These are phyloP conservation scores for Chymomyza amoena DNA, from an alignment of 2,888 invertebrate genomes.

Conservation along the genomic window DNA sequence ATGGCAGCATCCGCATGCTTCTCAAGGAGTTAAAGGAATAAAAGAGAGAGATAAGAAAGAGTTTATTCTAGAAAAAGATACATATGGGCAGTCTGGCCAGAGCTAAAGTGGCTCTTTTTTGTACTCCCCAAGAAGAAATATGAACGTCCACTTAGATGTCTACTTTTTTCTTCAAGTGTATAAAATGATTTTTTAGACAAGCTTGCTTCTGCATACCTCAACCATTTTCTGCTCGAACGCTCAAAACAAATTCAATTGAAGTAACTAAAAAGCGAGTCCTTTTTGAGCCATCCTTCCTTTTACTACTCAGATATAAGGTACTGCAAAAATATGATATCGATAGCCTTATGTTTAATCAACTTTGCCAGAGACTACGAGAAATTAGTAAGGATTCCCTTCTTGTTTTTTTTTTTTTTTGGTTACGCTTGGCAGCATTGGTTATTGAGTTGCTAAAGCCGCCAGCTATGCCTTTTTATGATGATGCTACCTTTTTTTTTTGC, in stretches of 20 bases:
- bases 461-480: slow-evolving; percentile 64
- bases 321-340: slow-evolving; percentile 41
- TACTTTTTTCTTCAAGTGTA: no score
- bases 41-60: no score
- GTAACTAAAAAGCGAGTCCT: not conserved
- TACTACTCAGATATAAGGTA: not conserved
- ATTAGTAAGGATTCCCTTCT: slow-evolving; percentile 59
- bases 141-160: no score
- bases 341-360: slow-evolving; percentile 63
- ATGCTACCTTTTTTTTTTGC: slow-evolving; percentile 31
- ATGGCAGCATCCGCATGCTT: no score
- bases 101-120: no score
- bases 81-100: no score
- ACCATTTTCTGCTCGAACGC: slow-evolving; percentile 48
- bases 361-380: slow-evolving; percentile 37
- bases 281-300: no score
- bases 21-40: no score
- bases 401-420: not conserved
- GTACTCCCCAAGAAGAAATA: no score
- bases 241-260: slow-evolving; percentile 30
- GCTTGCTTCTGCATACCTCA: not conserved
- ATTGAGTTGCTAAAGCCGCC: slow-evolving; percentile 61
- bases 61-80: no score
- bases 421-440: slow-evolving; percentile 31
- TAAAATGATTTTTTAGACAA: slow-evolving; percentile 5